Evolutionary conservation across 2,113 vertebrate species (phyloP).

Genomic region (Agapornis roseicollis): DNA sequence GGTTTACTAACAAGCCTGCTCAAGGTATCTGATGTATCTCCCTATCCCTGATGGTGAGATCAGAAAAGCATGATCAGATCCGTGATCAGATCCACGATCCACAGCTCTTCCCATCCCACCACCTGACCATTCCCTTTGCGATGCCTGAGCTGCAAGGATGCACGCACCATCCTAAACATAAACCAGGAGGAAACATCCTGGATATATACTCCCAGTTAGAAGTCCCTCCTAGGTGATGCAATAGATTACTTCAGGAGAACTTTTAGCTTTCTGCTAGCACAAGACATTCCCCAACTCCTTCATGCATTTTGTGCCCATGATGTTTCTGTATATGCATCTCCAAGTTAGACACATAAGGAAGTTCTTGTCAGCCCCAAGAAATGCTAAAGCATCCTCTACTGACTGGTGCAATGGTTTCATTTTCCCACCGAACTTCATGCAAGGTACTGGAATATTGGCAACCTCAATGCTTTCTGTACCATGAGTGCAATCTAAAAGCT

Average conservation of each 20-base stretch:
- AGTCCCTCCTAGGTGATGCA: background rate
- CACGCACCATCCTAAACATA: conserved; percentile 2
- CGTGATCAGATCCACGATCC: background rate
- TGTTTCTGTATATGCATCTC: background rate
- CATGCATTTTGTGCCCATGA: background rate
- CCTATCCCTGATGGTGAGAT: background rate
- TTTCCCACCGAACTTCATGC: background rate
- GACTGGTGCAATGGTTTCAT: background rate
- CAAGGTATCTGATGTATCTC: background rate
- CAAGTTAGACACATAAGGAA: background rate
- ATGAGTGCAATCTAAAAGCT: background rate
- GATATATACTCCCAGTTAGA: background rate
- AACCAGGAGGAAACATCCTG: background rate
- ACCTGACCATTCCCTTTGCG: background rate
- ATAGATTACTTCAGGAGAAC: background rate
- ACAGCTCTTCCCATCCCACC: background rate
- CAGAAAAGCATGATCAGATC: background rate
- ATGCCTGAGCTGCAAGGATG: background rate
- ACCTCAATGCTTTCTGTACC: background rate
- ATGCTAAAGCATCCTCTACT: background rate
- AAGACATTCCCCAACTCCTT: accelerated
- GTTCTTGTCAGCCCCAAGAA: background rate
- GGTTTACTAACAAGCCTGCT: background rate
- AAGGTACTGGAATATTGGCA: background rate
- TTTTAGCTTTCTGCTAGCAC: background rate